phyloP scores from a whole-genome alignment of 2,797 vertebrate species.

The Premnoplex brunnescens region DNA sequence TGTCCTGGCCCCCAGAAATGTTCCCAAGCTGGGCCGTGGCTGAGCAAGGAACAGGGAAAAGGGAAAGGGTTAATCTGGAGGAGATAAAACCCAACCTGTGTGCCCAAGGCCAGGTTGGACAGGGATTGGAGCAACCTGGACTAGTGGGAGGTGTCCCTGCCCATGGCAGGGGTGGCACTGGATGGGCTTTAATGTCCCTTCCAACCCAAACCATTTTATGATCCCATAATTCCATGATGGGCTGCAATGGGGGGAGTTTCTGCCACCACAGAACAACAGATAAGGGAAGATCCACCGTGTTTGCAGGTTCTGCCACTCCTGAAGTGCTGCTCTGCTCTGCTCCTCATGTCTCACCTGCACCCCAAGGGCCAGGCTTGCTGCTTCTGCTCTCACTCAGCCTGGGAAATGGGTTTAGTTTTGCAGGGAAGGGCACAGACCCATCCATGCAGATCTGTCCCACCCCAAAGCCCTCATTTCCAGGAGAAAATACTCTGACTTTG shows the following conservation, averaged over 20 bases:
- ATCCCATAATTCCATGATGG: not conserved
- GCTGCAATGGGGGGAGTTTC: not conserved
- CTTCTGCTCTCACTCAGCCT: not conserved
- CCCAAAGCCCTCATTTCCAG: not conserved
- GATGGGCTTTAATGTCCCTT: not conserved
- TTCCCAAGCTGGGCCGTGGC: not conserved
- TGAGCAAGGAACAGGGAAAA: not conserved
- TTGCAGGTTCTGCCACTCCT: not conserved
- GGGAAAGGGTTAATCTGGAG: not conserved
- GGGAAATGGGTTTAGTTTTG: not conserved
- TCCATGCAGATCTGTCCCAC: not conserved
- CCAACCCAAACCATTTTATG: not conserved
- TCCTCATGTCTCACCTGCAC: not conserved
- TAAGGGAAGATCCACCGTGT: fast-evolving
- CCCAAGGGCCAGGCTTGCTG: too few species aligned
- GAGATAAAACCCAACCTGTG: not conserved
- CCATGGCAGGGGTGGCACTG: not conserved
- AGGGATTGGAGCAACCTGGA: not conserved
- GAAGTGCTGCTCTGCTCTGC: not conserved
- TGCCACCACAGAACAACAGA: fast-evolving
- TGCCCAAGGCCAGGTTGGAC: not conserved
- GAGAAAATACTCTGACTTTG: not conserved
- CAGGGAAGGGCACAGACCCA: not conserved
- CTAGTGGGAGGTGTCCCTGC: not conserved
- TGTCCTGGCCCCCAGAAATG: fast-evolving